Evolutionary conservation across 2,888 invertebrate species (phyloP).

Genomic region (Agrenia bidenticulata): DNA sequence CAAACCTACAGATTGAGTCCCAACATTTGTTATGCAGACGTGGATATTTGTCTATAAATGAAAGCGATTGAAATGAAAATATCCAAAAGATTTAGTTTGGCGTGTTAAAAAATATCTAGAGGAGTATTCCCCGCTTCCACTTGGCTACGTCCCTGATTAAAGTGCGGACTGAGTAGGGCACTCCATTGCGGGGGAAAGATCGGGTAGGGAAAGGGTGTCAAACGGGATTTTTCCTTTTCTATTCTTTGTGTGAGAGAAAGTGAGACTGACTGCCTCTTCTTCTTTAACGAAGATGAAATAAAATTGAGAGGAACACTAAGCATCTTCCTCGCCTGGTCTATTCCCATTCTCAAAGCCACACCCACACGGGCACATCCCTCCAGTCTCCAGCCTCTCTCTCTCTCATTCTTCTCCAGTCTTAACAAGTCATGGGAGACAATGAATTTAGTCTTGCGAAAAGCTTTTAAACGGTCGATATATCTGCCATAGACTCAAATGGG

Average conservation of each 20-base stretch:
- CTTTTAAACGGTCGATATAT: conserved; percentile 32
- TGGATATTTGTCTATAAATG: too few relatives aligned
- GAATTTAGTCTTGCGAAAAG: conserved; percentile 31
- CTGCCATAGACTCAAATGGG: too few relatives aligned
- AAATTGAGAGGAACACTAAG: not conserved
- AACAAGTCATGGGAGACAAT: conserved; percentile 25
- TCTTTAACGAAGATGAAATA: conserved; percentile 5
- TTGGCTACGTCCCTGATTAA: conserved; percentile 8
- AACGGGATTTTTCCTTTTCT: conserved; percentile 15
- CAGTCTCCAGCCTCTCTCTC: not conserved
- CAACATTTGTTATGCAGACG: too few relatives aligned
- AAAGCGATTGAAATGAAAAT: too few relatives aligned
- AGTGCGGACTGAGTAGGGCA: conserved; percentile 3
- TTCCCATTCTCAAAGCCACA: too few relatives aligned
- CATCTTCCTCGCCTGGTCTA: too few relatives aligned
- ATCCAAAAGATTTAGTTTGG: too few relatives aligned
- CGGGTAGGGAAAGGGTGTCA: conserved; percentile 13
- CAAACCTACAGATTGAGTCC: too few relatives aligned
- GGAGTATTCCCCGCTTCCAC: too few relatives aligned
- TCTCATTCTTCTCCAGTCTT: not conserved
- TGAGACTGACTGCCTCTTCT: conserved; percentile 14
- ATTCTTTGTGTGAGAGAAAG: conserved; percentile 2
- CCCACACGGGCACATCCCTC: too few relatives aligned
- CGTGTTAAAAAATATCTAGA: too few relatives aligned
- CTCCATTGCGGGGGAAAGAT: conserved; percentile 1